These are phyloP conservation scores for Syrphus vitripennis DNA, from an alignment of 2,888 invertebrate genomes.

Conservation along the genomic window DNA sequence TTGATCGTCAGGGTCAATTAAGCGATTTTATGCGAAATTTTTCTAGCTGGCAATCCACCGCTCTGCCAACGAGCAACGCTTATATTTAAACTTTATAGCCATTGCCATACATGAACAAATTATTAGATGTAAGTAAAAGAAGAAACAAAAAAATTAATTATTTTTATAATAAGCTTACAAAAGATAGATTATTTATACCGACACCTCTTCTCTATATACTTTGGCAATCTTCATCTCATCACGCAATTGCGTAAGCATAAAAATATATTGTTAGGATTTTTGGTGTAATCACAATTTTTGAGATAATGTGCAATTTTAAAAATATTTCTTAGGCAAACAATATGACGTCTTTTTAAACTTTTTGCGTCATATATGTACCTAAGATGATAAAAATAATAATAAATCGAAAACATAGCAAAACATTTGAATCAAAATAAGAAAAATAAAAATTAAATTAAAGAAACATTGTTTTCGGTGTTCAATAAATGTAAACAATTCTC, in stretches of 20 bases:
- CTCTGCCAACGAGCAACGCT: not conserved
- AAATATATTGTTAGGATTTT: not conserved
- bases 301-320: not conserved
- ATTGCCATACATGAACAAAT: slow-evolving; percentile 17
- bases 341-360: not conserved
- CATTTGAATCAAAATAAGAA: no score
- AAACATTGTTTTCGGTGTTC: not conserved
- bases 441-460: no score
- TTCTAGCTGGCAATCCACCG: not conserved
- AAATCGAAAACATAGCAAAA: no score
- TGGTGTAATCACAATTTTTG: not conserved
- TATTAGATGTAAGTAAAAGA: not conserved
- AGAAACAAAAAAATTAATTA: not conserved
- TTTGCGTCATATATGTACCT: not conserved
- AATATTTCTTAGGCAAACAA: no score
- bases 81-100: no score
- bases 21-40: not conserved
- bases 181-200: no score
- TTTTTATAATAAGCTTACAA: not conserved
- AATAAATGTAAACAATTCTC: not conserved
- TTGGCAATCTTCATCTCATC: slow-evolving; percentile 7
- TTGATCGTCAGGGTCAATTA: slow-evolving; percentile 45
- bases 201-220: not conserved
- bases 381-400: not conserved
- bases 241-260: slow-evolving; percentile 4